Evolutionary conservation across 2,113 vertebrate genomes (phyloP), one percentile per base, ranked within the genome.

Genomic region (Mixornis gularis): DNA sequence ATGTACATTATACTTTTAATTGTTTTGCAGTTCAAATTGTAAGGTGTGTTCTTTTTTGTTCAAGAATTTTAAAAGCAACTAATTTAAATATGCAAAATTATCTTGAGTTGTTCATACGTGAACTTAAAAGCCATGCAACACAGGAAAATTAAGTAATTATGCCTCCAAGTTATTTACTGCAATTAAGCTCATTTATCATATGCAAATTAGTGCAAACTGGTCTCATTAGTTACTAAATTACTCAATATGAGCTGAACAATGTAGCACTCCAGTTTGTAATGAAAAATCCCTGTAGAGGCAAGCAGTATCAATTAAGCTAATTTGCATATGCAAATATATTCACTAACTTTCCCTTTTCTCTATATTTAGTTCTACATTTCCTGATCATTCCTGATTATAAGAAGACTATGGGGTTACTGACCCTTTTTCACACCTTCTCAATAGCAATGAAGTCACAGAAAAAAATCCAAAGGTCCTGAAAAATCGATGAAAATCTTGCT

Each of bases 161-260:
- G 98, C 98, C 98, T 98, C 98, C 98, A 98, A 98, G 98, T 98
- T 98, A 98, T 98, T 98, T 98, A 98, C 98, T 98, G 98, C 98
- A 98, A 98, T 98, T 98, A 98, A 98, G 98, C 98, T 98, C 98
- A 98, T 98, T 98, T 98, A 98, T 98, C 98, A 98, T 98, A 98
- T 98, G 98, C 98, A 98, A 98, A 98, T 98, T 98, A 98, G 98
- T 98, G 98, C 98, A 98, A 98, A 98, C 98, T 98, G 98, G 98
- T 98, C 98, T 98, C 98, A 98, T 98, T 98, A 98, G 98, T 98
- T 98, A 98, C 98, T 98, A 98, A 98, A 98, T 98, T 98, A 98
- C 98, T 98, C 98, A 98, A 98, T 98, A 98, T 98, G 98, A 98
- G 98, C 98, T 97, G 98, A 98, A 98, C 98, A 98, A 98, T 98